phyloP scores from a whole-genome alignment of 2,797 vertebrate species.

The Catamblyrhynchus diadema region DNA sequence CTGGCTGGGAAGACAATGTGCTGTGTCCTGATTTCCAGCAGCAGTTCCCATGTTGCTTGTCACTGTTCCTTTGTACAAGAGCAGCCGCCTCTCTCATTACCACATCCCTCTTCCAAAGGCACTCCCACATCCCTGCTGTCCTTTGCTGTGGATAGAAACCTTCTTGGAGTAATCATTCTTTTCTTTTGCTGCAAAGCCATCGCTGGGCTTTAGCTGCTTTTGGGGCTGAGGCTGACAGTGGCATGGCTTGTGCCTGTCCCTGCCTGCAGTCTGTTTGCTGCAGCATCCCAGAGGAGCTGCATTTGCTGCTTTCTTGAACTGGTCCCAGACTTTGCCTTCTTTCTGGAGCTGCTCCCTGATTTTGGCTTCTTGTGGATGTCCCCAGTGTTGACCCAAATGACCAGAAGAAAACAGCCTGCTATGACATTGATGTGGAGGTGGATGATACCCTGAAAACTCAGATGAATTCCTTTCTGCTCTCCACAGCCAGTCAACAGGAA shows the following conservation, averaged over 20 bases:
- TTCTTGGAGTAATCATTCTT: neutral
- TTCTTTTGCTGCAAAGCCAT: neutral
- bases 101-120: neutral
- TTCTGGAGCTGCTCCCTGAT: neutral
- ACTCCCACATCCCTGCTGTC: neutral
- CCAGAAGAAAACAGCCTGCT: constrained; percentile 99
- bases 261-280: neutral
- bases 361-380: neutral
- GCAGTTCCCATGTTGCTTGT: neutral
- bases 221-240: neutral
- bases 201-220: neutral
- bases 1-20: fast-evolving
- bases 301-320: neutral
- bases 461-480: constrained; percentile 99
- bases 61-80: neutral
- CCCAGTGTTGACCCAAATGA: constrained; percentile 95
- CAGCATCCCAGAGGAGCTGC: neutral
- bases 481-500: constrained; percentile 98
- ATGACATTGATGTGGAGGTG: constrained; percentile 98
- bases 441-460: constrained; percentile 98
- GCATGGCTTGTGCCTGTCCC: neutral
- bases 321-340: neutral
- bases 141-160: neutral
- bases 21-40: neutral
- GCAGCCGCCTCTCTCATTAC: fast-evolving